Percentiles rank a stretch among this genome's conserved stretches.
These are phyloP conservation scores for Eremobia ochroleuca DNA, from an alignment of 2,888 invertebrate species.

Conservation along the genomic window DNA sequence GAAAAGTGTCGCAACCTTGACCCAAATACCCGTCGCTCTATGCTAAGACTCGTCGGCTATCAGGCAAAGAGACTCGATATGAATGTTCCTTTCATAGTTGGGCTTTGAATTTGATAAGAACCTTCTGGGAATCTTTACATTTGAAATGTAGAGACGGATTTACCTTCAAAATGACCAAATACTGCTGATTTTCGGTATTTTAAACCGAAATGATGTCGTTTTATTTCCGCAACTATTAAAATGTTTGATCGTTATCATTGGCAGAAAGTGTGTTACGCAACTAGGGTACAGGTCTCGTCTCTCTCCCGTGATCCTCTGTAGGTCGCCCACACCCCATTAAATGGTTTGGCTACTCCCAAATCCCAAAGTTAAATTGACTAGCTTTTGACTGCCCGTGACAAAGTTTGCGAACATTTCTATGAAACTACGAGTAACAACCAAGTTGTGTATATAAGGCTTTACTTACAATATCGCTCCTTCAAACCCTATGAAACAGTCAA, in stretches of 20 bases:
- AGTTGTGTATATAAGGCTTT: not conserved
- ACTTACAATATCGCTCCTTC: not conserved
- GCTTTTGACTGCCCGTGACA: not conserved
- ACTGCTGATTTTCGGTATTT: not conserved
- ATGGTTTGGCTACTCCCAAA: not conserved
- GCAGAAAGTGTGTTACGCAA: not conserved
- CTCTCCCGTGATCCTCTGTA: not conserved
- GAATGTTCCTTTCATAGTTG: constrained; percentile 26
- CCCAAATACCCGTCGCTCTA: constrained; percentile 35
- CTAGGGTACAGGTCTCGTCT: not conserved
- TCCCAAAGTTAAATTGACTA: not conserved
- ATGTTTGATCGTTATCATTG: not conserved
- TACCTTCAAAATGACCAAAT: not conserved
- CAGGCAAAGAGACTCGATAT: constrained; percentile 37
- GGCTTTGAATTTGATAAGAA: constrained; percentile 13
- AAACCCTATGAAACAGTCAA: not conserved
- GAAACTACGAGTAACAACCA: not conserved
- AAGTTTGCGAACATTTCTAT: not conserved
- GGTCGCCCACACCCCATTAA: not conserved
- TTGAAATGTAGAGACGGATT: not conserved
- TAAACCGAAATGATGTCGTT: not conserved
- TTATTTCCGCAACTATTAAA: not conserved
- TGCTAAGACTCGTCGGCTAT: constrained; percentile 31
- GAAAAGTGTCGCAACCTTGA: constrained; percentile 48
- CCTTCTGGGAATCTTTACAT: not conserved